phyloP scores from a whole-genome alignment of 2,113 vertebrate species.

The Capricornis sumatraensis region DNA sequence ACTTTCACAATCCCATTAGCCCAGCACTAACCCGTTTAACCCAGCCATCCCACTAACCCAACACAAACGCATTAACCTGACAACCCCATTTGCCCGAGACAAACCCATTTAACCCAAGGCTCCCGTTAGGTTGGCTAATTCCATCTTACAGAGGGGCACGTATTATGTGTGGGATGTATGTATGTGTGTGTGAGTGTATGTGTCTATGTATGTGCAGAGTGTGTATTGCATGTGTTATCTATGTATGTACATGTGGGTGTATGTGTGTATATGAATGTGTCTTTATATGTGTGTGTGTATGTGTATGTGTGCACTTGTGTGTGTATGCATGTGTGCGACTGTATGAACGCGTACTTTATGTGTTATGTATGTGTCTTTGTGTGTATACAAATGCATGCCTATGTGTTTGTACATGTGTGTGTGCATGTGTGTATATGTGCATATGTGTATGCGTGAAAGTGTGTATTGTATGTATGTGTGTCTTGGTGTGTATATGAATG shows the following conservation, averaged over 20 bases:
- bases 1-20: not conserved
- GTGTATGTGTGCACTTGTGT: not conserved
- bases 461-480: not conserved
- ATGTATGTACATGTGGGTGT: not conserved
- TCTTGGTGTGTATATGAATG: not conserved
- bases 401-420: fast-evolving
- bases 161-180: not conserved
- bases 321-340: fast-evolving
- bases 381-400: not conserved
- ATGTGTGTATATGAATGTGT: fast-evolving
- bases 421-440: no score
- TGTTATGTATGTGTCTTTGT: not conserved
- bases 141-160: not conserved
- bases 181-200: fast-evolving
- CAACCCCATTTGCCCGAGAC: not conserved
- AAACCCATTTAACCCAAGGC: not conserved
- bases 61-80: not conserved
- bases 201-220: not conserved
- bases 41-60: no score
- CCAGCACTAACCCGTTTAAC: not conserved
- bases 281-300: fast-evolving
- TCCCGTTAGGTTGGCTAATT: not conserved
- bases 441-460: not conserved
- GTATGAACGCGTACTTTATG: fast-evolving
- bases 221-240: not conserved